Conservation (phyloP, 1,140 invertebrate genomes). For the Zelostemma sp. region DNA sequence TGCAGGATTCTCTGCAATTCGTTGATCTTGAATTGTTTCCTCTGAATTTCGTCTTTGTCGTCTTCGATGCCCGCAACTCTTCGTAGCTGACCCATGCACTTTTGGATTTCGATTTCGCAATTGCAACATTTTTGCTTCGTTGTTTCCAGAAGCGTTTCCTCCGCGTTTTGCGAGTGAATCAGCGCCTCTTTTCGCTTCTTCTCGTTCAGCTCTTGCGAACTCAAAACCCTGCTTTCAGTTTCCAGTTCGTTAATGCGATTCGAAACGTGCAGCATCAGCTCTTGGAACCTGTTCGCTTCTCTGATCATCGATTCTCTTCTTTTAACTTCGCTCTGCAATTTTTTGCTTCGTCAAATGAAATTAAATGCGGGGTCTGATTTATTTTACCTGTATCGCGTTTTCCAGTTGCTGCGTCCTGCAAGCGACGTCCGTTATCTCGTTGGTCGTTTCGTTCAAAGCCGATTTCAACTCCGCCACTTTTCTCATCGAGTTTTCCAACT, state of each 20-base stretch:
- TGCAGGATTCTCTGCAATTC: conserved; percentile 63
- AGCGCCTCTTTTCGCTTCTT: conserved; percentile 52
- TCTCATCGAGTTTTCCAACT: conserved; percentile 46
- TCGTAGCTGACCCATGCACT: conserved; percentile 56
- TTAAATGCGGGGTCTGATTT: too few relatives aligned
- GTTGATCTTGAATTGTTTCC: conserved; percentile 62
- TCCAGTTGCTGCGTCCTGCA: conserved; percentile 62
- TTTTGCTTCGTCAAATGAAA: too few relatives aligned
- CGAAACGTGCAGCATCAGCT: conserved; percentile 32
- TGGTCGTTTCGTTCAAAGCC: conserved; percentile 50
- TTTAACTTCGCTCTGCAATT: conserved; percentile 60
- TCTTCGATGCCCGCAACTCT: conserved; percentile 52
- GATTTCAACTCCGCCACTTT: conserved; percentile 54
- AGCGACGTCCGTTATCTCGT: conserved; percentile 54
- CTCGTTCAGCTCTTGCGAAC: conserved; percentile 48
- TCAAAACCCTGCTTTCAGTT: conserved; percentile 50
- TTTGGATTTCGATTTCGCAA: conserved; percentile 57
- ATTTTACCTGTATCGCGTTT: conserved; percentile 62
- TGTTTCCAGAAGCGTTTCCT: conserved; percentile 57
- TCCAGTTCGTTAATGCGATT: conserved; percentile 50
- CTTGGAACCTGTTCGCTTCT: conserved; percentile 53
- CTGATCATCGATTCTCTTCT: conserved; percentile 46
- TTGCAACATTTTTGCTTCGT: conserved; percentile 63
- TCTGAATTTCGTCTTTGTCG: conserved; percentile 56
- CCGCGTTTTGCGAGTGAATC: conserved; percentile 17